Conservation (phyloP, 23 tunicate genomes). For the Botrylloides violaceus region DNA sequence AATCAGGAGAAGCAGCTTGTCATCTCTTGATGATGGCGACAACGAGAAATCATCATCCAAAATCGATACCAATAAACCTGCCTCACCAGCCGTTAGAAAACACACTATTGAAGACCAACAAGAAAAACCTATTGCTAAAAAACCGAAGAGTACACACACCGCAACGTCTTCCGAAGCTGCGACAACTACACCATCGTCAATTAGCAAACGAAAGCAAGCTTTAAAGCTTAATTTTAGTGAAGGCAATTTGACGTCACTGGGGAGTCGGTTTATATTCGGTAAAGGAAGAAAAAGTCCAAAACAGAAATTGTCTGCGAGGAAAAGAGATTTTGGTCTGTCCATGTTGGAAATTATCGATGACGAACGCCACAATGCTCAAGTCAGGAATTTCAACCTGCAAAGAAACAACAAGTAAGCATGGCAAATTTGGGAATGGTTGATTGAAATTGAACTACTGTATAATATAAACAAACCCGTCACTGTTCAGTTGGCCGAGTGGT, state of each 20-base stretch:
- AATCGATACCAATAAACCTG: neutral
- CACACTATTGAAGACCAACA: conserved; percentile 4
- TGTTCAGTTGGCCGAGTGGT: too few relatives aligned
- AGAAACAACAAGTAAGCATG: conserved; percentile 16
- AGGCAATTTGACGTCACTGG: neutral
- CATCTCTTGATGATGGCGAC: neutral
- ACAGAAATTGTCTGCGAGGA: neutral
- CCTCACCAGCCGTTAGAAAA: neutral
- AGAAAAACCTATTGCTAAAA: conserved; percentile 4
- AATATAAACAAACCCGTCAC: too few relatives aligned
- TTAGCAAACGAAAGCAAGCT: neutral
- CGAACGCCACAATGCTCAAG: conserved; percentile 23
- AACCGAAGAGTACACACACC: neutral
- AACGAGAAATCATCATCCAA: neutral
- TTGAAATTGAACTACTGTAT: too few relatives aligned
- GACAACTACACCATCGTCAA: neutral
- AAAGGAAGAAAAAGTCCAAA: conserved; percentile 8
- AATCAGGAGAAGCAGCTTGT: neutral
- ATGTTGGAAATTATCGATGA: neutral
- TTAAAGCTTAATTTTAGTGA: neutral
- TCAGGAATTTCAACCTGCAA: conserved; percentile 3
- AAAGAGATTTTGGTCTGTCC: neutral
- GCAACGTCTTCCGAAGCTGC: neutral
- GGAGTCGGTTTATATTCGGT: neutral
- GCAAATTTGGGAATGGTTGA: too few relatives aligned